These are phyloP conservation scores for Criorhina ranunculi DNA, from an alignment of 2,888 invertebrate species.

Conservation along the genomic window DNA sequence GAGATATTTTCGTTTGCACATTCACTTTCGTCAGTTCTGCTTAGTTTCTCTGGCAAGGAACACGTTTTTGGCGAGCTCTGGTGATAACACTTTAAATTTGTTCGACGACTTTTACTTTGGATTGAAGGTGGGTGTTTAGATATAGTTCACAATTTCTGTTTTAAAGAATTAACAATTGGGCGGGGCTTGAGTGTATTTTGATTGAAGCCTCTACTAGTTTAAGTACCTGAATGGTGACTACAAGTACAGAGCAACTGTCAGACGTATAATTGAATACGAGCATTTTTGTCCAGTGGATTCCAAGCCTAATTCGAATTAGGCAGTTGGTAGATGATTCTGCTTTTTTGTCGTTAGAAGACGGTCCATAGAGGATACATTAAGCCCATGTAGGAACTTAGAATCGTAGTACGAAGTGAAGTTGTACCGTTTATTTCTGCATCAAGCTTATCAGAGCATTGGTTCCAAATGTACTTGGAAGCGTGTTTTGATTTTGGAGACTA, in stretches of 20 bases:
- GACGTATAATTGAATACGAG: too few relatives aligned
- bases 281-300: neutral
- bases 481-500: too few relatives aligned
- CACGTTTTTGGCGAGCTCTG: slow-evolving; percentile 13
- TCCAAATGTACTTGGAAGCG: too few relatives aligned
- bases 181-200: neutral
- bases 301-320: neutral
- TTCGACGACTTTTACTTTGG: too few relatives aligned
- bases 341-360: too few relatives aligned
- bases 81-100: neutral
- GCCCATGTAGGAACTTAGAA: too few relatives aligned
- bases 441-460: too few relatives aligned
- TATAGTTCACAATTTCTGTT: neutral
- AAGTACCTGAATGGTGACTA: too few relatives aligned
- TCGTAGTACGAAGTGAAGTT: too few relatives aligned
- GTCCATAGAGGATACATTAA: too few relatives aligned
- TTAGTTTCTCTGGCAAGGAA: slow-evolving; percentile 11
- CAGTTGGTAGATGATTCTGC: too few relatives aligned
- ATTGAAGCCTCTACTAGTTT: neutral
- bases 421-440: too few relatives aligned
- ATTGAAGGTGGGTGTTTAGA: slow-evolving; percentile 8
- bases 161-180: neutral
- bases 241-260: neutral
- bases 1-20: neutral
- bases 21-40: slow-evolving; percentile 27